Percentiles rank a stretch among this genome's conserved stretches.
Conservation (phyloP, 1,140 invertebrate genomes). For the Psilanteris sp. region DNA sequence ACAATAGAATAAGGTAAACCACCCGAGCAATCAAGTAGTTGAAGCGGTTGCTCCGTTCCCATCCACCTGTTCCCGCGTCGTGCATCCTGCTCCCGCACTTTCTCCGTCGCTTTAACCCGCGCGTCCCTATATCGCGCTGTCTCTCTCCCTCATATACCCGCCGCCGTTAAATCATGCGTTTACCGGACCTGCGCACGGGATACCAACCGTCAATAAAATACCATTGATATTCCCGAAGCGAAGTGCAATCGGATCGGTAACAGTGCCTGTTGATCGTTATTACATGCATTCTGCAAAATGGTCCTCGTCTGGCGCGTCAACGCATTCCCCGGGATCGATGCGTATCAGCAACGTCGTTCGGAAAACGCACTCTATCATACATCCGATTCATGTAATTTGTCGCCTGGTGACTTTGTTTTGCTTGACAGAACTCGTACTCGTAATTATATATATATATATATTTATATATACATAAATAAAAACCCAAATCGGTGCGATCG, state of each 20-base stretch:
- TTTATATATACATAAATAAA: too few relatives aligned
- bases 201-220: constrained; percentile 72
- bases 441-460: too few relatives aligned
- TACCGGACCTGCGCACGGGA: constrained; percentile 58
- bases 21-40: constrained; percentile 47
- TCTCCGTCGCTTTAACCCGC: constrained; percentile 20
- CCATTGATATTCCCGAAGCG: constrained; percentile 72
- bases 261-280: constrained; percentile 70
- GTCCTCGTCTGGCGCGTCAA: too few relatives aligned
- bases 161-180: constrained; percentile 67
- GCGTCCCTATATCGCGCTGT: constrained; percentile 2
- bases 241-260: constrained; percentile 55
- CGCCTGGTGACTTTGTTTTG: constrained; percentile 41
- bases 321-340: too few relatives aligned
- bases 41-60: constrained; percentile 23
- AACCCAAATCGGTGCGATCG: too few relatives aligned
- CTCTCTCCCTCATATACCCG: neutral
- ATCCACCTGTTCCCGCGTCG: constrained; percentile 46
- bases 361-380: too few relatives aligned
- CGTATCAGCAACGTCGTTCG: too few relatives aligned
- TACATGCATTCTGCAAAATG: constrained; percentile 60
- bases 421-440: constrained; percentile 33
- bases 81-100: constrained; percentile 28
- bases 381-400: constrained; percentile 39
- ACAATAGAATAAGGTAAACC: constrained; percentile 54